Conservation (phyloP, 2,888 invertebrate species). For the Saturnia pavonia region DNA sequence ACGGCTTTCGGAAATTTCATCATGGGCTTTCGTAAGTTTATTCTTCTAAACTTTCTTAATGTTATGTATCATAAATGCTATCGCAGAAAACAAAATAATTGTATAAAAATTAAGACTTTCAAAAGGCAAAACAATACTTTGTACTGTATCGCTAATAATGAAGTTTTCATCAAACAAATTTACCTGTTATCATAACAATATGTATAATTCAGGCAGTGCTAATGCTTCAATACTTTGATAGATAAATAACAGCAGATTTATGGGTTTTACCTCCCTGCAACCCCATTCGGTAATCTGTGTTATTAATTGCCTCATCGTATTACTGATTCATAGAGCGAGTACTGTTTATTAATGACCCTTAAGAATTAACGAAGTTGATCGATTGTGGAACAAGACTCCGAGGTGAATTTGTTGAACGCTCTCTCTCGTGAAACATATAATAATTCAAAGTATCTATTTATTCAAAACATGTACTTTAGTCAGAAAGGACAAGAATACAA, state of each 20-base stretch:
- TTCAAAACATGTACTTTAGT: too few species aligned
- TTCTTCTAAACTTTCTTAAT: too few species aligned
- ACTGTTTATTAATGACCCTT: slow-evolving; percentile 44
- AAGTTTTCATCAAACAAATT: too few species aligned
- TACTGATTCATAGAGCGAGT: slow-evolving; percentile 47
- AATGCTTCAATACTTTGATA: background rate
- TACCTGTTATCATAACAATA: background rate
- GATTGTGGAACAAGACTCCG: slow-evolving; percentile 41
- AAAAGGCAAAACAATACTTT: too few species aligned
- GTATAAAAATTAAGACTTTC: too few species aligned
- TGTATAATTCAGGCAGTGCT: background rate
- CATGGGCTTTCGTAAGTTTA: too few species aligned
- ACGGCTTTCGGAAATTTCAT: too few species aligned
- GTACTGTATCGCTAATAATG: too few species aligned
- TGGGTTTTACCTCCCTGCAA: background rate
- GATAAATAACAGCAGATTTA: background rate
- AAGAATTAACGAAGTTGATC: slow-evolving; percentile 50
- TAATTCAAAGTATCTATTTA: background rate
- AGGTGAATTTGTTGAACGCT: slow-evolving; percentile 14
- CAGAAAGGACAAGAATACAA: too few species aligned
- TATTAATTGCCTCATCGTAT: slow-evolving; percentile 63
- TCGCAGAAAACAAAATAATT: too few species aligned
- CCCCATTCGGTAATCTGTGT: slow-evolving; percentile 29
- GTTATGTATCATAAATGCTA: too few species aligned
- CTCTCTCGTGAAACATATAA: background rate